Evolutionary conservation across 1,140 invertebrate species (phyloP), one percentile per base, ranked within the genome.

Genomic region (Nixonia krombeini): DNA sequence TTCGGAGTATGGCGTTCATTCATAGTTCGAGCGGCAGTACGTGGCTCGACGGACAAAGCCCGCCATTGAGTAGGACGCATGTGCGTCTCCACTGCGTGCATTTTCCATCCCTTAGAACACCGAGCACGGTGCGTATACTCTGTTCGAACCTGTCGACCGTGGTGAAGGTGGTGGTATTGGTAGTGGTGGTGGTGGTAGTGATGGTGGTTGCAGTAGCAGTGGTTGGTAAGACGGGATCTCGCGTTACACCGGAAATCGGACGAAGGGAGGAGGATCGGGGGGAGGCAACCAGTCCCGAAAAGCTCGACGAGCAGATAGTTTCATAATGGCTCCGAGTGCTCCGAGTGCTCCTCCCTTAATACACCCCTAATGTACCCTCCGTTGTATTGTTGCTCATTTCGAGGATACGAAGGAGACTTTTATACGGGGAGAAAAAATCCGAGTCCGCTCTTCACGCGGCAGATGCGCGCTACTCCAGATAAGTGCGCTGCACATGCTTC

Each of bases 231-330:
- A 50, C 41, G 4, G 12, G 23, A 46, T 63, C 77, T 81, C 79
- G 73, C 70, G 68, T 81, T 81, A 79, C 79, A 79, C 75, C 79
- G 79, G 79, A 81, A 81, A 75, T 44, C 44, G 55, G 55, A 50
- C 59, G 44, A 23, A 47, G 64, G 64, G 52, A n/a, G n/a, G n/a
- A 52, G 57, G 64, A 47, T 40, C 52, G 42, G 50, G 61, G 65
- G 73, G 71, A 69, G 75, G 68, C 46, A 47, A 63, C 58, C 61
- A 55, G 57, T 52, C 57, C 56, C 57, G 29, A 50, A 49, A 44
- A 52, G 26, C 57, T 47, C 35, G 49, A 53, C 50, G 55, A 40
- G 35, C 63, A 69, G 66, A 70, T 59, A 67, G 57, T 50, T 71
- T 66, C 49, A 74, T 72, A 74, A 74, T 73, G 64, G 62, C 49